Evolutionary conservation across 2,888 invertebrate genomes (phyloP).

Genomic region (Catocala nupta): DNA sequence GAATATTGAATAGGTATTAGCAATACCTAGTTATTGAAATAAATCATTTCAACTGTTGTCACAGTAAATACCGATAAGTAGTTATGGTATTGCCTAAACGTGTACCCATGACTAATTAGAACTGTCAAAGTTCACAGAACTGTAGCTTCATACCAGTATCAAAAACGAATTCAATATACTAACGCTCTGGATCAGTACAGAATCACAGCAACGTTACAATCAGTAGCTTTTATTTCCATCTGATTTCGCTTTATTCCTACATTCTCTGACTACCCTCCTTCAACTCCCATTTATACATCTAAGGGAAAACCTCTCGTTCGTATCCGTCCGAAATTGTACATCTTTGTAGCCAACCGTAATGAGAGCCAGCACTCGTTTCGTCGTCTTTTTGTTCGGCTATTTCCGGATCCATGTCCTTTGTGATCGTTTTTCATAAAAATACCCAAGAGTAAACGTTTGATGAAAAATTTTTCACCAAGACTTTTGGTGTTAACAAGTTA

Average conservation of each 20-base stretch:
- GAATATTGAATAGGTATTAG: no score
- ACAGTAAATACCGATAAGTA: no score
- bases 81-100: no score
- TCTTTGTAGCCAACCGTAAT: constrained; percentile 48
- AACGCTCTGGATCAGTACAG: no score
- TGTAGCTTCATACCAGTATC: no score
- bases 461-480: constrained; percentile 5
- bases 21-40: no score
- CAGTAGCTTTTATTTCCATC: constrained; percentile 8
- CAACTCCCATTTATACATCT: constrained; percentile 13
- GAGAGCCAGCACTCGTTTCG: constrained; percentile 52
- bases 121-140: no score
- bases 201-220: neutral
- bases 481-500: constrained; percentile 9
- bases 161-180: no score
- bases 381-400: constrained; percentile 51
- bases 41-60: no score
- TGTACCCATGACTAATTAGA: no score
- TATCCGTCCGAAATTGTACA: constrained; percentile 47
- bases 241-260: constrained; percentile 8
- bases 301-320: constrained; percentile 15
- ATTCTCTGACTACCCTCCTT: constrained; percentile 15
- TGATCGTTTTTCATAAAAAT: constrained; percentile 37
- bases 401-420: constrained; percentile 50
- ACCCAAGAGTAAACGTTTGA: constrained; percentile 32